A percentile compares a stretch with the other conserved stretches of the same genome.
phyloP scores from a whole-genome alignment of 2,888 invertebrate genomes.

The Synergus japonicus region DNA sequence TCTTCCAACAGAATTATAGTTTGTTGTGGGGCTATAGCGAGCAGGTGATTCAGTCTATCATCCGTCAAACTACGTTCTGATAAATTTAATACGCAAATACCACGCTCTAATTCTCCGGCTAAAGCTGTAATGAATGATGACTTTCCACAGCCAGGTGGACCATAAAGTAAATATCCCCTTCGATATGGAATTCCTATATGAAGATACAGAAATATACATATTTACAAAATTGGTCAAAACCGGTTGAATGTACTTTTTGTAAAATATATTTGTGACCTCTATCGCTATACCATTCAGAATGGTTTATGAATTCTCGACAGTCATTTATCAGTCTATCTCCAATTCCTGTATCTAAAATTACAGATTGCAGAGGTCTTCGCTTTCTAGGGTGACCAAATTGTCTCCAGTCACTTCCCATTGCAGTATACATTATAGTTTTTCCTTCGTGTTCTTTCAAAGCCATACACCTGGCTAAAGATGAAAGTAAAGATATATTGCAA shows the following conservation, averaged over 20 bases:
- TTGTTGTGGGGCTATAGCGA: conserved; percentile 95
- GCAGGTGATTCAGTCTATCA: conserved; percentile 95
- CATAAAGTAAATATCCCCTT: conserved; percentile 95
- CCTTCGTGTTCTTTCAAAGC: conserved; percentile 93
- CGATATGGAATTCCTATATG: conserved; percentile 90
- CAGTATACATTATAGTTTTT: conserved; percentile 95
- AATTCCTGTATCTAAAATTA: conserved; percentile 89
- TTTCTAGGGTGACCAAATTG: conserved; percentile 96
- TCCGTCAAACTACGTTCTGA: conserved; percentile 97
- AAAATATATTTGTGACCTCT: conserved; percentile 77
- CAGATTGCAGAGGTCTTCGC: conserved; percentile 91
- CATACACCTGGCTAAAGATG: conserved; percentile 85
- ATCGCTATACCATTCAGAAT: conserved; percentile 95
- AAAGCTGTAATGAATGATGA: conserved; percentile 97
- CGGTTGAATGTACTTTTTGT: conserved; percentile 15
- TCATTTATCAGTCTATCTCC: conserved; percentile 89
- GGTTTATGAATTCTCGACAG: conserved; percentile 93
- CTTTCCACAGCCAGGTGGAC: conserved; percentile 99
- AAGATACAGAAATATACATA: conserved; percentile 20
- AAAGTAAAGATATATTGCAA: background rate
- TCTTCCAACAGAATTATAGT: conserved; percentile 97
- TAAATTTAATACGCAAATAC: conserved; percentile 97
- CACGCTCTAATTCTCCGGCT: conserved; percentile 96
- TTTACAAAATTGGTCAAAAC: background rate
- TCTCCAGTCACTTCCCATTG: conserved; percentile 97